Base-by-base conservation (phyloP, 2,888 invertebrate species). In the Pachliopta kotzebuea region DNA sequence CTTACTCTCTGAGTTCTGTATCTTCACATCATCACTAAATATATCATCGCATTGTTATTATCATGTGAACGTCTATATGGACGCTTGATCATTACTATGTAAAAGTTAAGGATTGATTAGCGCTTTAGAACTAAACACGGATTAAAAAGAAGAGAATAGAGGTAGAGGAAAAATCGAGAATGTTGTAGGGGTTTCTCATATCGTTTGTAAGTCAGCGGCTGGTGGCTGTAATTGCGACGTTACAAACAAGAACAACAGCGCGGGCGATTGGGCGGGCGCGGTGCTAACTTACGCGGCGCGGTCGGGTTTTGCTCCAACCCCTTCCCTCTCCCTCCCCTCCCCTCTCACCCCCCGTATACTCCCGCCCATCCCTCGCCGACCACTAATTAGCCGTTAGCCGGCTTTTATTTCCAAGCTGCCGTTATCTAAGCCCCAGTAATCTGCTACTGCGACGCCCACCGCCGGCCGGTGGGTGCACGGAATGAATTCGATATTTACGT, bases 341-440 rank as follows among this genome's bases (percentile, higher is more conserved):
- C 37, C 31, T 2, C 31, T 1, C 31, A 8, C 3, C 11, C 37
- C 37, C 31, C 37, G 14, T 14, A 11, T 4, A 11, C 11, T 4
- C 37, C 11, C 37, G 14, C 4, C 37, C 4, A 11, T 14, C 37
- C 1, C 11, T 2, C 67, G 56, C 70, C 69, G 71, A 72, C 76
- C 75, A 72, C 85, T 89, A 90, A 90, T 90, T 90, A 90, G 84
- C 79, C 84, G 87, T 64, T 64, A 64, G 60, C n/a, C 77, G 67
- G 85, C 79, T 88, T 90, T 90, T 90, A 88, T 89, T 89, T 90
- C 90, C 88, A 81, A 80, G 78, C 76, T 72, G 77, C 70, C 80
- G 82, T 79, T 90, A 89, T 90, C 90, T 88, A 82, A 83, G 81
- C 85, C 79, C 67, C 72, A 76, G 82, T 85, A 84, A 88, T 88